Conservation (phyloP, 2,888 invertebrate genomes). For the Archips xylosteana region DNA sequence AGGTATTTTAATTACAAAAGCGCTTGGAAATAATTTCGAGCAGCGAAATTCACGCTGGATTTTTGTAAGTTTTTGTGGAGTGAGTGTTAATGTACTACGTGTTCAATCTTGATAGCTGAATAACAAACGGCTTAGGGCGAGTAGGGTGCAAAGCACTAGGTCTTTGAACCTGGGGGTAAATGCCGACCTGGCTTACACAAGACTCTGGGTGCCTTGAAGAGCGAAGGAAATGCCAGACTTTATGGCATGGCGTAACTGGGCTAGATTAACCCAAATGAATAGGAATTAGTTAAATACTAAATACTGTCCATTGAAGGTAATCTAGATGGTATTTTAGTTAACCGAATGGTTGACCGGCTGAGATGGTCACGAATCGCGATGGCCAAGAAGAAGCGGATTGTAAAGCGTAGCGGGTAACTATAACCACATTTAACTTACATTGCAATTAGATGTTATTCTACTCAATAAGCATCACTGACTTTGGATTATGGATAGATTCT, state of each 20-base stretch:
- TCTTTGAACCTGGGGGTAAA: conserved; percentile 27
- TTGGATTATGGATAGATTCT: too few relatives aligned
- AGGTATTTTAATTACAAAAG: not conserved
- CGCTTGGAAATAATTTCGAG: not conserved
- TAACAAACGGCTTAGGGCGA: conserved; percentile 32
- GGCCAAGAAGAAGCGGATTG: too few relatives aligned
- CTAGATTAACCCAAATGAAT: not conserved
- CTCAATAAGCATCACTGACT: too few relatives aligned
- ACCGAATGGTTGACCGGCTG: too few relatives aligned
- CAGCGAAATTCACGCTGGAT: not conserved
- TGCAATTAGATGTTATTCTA: too few relatives aligned
- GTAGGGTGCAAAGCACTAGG: conserved; percentile 25
- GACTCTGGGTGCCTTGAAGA: not conserved
- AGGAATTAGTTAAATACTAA: not conserved
- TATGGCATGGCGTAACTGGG: conserved; percentile 5
- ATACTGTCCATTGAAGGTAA: not conserved
- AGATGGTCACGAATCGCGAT: too few relatives aligned
- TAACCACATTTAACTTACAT: too few relatives aligned
- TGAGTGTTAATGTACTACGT: conserved; percentile 5
- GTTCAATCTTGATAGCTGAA: conserved; percentile 34
- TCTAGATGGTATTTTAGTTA: too few relatives aligned
- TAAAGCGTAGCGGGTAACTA: too few relatives aligned
- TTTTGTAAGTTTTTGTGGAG: not conserved
- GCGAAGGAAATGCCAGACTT: conserved; percentile 1
- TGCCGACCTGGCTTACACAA: conserved; percentile 19